Evolutionary conservation across 2,888 invertebrate species (phyloP).

Genomic region (Drosophila tripunctata): DNA sequence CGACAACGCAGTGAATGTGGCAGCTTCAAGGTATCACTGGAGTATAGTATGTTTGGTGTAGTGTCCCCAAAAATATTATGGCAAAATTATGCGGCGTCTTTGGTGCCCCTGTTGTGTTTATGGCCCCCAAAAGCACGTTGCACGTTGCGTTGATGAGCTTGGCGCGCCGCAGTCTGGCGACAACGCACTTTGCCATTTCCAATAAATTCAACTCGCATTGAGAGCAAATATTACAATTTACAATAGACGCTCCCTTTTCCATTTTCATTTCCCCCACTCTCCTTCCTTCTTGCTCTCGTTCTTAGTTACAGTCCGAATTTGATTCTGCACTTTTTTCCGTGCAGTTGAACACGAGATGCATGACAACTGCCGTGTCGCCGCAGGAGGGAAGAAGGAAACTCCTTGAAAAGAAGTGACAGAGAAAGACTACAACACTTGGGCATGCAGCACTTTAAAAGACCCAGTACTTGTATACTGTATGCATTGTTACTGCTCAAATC

Average conservation of each 20-base stretch:
- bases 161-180: slow-evolving; percentile 65
- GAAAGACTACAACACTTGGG: background rate
- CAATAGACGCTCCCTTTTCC: slow-evolving; percentile 41
- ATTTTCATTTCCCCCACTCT: background rate
- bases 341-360: slow-evolving; percentile 82
- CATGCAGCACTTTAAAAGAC: slow-evolving; percentile 14
- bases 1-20: slow-evolving; percentile 54
- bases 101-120: slow-evolving; percentile 77
- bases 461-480: background rate
- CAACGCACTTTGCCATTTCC: slow-evolving; percentile 59
- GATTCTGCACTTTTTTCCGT: slow-evolving; percentile 75
- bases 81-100: slow-evolving; percentile 71
- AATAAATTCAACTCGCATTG: slow-evolving; percentile 42
- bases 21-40: slow-evolving; percentile 50
- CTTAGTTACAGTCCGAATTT: slow-evolving; percentile 9
- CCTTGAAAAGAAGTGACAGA: background rate
- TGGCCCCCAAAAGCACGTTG: slow-evolving; percentile 51
- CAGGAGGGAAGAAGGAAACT: background rate
- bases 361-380: slow-evolving; percentile 57
- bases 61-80: slow-evolving; percentile 68
- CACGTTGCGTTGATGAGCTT: slow-evolving; percentile 61
- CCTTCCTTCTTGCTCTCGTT: background rate
- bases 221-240: slow-evolving; percentile 69
- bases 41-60: slow-evolving; percentile 1
- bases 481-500: too few species aligned